Base-by-base conservation (phyloP, 2,797 vertebrate genomes). In the Benthosema pterotum region DNA sequence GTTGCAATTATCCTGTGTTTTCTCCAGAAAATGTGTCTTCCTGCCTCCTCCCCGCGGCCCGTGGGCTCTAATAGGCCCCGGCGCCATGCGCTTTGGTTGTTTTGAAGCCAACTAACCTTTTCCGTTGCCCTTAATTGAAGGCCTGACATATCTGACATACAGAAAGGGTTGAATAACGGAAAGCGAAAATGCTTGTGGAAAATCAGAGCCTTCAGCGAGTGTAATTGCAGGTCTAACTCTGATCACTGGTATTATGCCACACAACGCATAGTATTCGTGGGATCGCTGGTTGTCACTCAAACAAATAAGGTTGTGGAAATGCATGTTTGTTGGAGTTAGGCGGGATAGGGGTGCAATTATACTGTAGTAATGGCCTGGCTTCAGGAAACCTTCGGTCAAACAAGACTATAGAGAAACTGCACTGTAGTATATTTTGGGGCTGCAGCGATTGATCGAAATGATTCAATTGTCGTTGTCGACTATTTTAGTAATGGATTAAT, bases 1-100 rank as follows among this genome's bases (percentile, higher is more conserved):
- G 45, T 63, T 60, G 64, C 79, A 83, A 81, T 79, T 83, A 86
- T 63, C 58, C 67, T 14, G 3, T 46, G 25, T 71, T 79, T 74
- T 70, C 22, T 4, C 22, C 22, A 63, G 58, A 18, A 67, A 60
- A 60, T 25, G 15, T 60, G 55, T 71, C 55, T 9, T 1, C n/a
- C n/a, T n/a, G n/a, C n/a, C 57, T 67, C 22, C 22, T 22, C 22
- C 22, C 22, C 58, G 56, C 65, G 54, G 42, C 69, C 59, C 28
- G 57, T 57, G 60, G 68, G 61, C n/a, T 49, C 54, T 61, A 50
- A 42, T 51, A 22, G 49, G 55, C 11, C 6, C 63, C 4, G 56
- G 57, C 1, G 3, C 52, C 22, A 57, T 50, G 22, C 22, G 60
- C 32, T n/a, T n/a, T 1, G 25, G 52, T 58, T 72, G 66, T 77